Percentiles rank a stretch among this genome's conserved stretches.
Evolutionary conservation across 2,888 invertebrate species (phyloP).

Genomic region (Osmoderma eremita): DNA sequence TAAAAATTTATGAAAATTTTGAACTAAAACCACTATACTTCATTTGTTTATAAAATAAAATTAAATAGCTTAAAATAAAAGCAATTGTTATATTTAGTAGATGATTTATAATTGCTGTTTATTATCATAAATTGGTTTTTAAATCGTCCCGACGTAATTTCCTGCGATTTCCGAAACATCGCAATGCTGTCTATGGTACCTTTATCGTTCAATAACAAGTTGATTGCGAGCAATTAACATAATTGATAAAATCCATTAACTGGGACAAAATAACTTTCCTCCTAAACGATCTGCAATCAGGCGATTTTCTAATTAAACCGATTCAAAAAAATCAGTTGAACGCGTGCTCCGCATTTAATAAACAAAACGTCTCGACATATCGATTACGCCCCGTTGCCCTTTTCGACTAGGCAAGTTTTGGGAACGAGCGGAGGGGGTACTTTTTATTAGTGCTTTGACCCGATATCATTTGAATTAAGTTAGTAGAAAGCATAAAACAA

Average conservation of each 20-base stretch:
- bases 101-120: too few species aligned
- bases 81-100: too few species aligned
- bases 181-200: not conserved
- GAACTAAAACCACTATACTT: too few species aligned
- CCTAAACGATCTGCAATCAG: conserved; percentile 16
- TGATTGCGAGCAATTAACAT: not conserved
- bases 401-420: conserved; percentile 10
- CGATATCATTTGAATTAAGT: conserved; percentile 29
- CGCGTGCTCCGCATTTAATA: conserved; percentile 4
- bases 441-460: conserved; percentile 37
- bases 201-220: not conserved
- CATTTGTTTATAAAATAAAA: too few species aligned
- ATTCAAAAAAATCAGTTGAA: conserved; percentile 1
- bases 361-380: conserved; percentile 31
- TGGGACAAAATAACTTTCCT: not conserved
- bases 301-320: conserved; percentile 12
- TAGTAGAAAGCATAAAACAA: not conserved
- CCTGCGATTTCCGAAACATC: not conserved
- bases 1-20: too few species aligned
- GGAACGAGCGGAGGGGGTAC: conserved; percentile 8
- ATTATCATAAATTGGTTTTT: too few species aligned
- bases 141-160: too few species aligned
- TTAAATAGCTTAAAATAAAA: too few species aligned
- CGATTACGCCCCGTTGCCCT: conserved; percentile 24
- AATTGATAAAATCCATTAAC: conserved; percentile 11